Evolutionary conservation across 2,888 invertebrate species (phyloP), one percentile per base, ranked within the genome.

Genomic region (Rhopalosiphum nymphaeae): DNA sequence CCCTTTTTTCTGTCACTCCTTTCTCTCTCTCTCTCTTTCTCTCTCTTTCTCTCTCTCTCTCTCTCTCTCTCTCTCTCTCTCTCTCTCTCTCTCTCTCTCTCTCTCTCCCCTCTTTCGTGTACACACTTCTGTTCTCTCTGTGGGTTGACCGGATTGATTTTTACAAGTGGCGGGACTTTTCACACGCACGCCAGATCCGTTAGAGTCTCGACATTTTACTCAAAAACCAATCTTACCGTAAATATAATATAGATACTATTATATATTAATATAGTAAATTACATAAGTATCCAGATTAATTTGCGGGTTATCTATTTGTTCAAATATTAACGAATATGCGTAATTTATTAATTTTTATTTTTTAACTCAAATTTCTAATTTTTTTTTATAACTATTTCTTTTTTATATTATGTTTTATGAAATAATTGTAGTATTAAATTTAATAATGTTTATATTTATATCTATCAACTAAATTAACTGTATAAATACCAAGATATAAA

Each of bases 91-190:
- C n/a, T 67, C 5, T 61, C n/a, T 29, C 29, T 61, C 61, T 26
- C 16, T 21, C 53, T 21, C 53, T 53, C 53, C 21, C 21, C 3
- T 29, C 21, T 11, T 29, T 67, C 7, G 67, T 78, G 16, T 36
- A n/a, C n/a, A 67, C 67, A 67, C 67, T 36, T 67, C 36, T 78
- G 36, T 53, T 53, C 36, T 78, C 53, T 49, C 46, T 91, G 57
- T n/a, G 2, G 26, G 91, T 46, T 57, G 86, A 7, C 87, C 46
- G 86, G 86, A 86, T 87, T 92, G 86, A 92, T 92, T 92, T 92
- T 92, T 92, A 56, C 46, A 46, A 92, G 57, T 46, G 86, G 46
- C 46, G 46, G 90, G 49, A 90, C 90, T 90, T 90, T 49, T 67
- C 90, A 90, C 67, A 36, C 90, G 49, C 61, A 67, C 36, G 7